Conservation (phyloP, 2,797 vertebrate genomes). For the Sebastiscus albofasciatus region DNA sequence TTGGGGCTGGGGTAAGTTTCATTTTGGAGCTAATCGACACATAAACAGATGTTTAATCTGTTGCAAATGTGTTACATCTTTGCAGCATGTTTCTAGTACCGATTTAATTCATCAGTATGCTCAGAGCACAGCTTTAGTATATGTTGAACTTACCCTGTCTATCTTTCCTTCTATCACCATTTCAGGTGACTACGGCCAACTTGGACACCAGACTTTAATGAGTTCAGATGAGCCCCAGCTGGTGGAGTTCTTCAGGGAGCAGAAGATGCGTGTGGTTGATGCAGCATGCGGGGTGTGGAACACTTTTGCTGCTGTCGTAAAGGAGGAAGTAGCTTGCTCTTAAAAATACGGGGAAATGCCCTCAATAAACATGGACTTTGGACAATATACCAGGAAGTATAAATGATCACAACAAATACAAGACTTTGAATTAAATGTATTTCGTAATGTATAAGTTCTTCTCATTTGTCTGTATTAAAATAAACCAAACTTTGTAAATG, state of each 20-base stretch:
- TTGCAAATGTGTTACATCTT: background rate
- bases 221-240: conserved; percentile 86
- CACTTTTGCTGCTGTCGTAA: conserved; percentile 83
- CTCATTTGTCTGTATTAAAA: background rate
- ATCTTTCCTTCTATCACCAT: conserved; percentile 6
- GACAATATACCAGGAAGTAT: conserved; percentile 6
- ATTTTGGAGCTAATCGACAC: background rate
- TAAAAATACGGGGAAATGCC: conserved; percentile 9
- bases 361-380: conserved; percentile 38
- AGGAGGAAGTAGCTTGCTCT: conserved; percentile 49
- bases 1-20: conserved; percentile 95
- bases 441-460: background rate
- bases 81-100: background rate
- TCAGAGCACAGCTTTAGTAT: background rate
- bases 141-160: background rate
- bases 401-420: conserved; percentile 12
- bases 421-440: conserved; percentile 40
- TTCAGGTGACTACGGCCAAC: conserved; percentile 93
- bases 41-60: background rate
- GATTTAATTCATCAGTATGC: background rate
- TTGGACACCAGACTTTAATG: conserved; percentile 82
- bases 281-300: conserved; percentile 93
- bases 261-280: conserved; percentile 78
- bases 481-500: background rate
- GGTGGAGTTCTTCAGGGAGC: conserved; percentile 82